Evolutionary conservation across 2,888 invertebrate species (phyloP), one percentile per base, ranked within the genome.

Genomic region (Papilio protenor): DNA sequence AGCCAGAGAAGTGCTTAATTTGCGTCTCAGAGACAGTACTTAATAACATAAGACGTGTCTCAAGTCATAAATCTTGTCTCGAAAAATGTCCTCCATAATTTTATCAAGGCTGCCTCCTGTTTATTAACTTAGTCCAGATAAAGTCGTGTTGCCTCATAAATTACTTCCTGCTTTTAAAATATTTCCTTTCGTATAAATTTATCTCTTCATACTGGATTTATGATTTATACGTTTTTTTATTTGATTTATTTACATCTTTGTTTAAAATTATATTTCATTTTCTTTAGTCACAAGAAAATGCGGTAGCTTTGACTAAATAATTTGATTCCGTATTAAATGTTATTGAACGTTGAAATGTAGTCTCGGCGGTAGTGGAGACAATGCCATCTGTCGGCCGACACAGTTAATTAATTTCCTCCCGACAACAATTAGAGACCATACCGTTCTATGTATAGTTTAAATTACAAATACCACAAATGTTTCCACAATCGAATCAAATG

Each of bases 71-170:
- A 73, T 73, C 73, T 73, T 57, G 57, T 23, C 73, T 57, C 40
- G 14, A 14, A 33, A 73, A 73, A 45, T 40, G 73, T 73, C 59
- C 40, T 57, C 73, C 73, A 59, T 73, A 73, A 59, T 73, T 73
- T 73, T 45, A 55, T 73, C 73, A 73, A 45, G n/a, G 73, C 45
- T 59, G 27, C 21, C 73, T 73, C 57, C 21, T 57, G 73, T 73
- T 73, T 73, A 73, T 73, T 73, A 73, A 73, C 40, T 73, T 59
- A 73, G 57, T 57, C 40, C 73, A 45, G 59, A 73, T 73, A 47
- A 69, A n/a, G 66, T 45, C 40, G 40, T n/a, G n/a, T 45, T 21
- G 6, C 66, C 66, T 27, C 66, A 69, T 69, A 69, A 69, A 69
- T 69, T 69, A 69, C 45, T 69, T 69, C 66, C 66, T 66, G n/a